Evolutionary conservation across 2,888 invertebrate species (phyloP), one percentile per base, ranked within the genome.

Genomic region (Hecatera dysodea): DNA sequence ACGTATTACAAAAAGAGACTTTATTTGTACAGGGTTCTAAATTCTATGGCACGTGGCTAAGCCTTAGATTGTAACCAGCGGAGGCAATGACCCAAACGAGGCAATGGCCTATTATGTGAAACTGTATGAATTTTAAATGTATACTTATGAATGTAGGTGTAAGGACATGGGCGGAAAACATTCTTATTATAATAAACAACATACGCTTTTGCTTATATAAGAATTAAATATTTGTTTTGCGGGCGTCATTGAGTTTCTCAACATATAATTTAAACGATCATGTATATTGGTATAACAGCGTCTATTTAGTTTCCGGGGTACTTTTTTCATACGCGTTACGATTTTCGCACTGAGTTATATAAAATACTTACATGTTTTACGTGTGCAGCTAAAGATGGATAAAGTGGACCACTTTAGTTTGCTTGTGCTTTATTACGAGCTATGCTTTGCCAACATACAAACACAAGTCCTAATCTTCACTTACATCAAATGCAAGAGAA

Each of bases 161-260:
- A 68, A 81, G 72, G 72, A 70, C 77, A 70, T n/a, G 29, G 12
- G 17, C 67, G 24, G 29, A 42, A 81, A 76, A 81, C 59, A 67
- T 67, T 80, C 17, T 27, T 63, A 69, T 42, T 61, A 66, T 36
- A 67, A 71, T 67, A 72, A 84, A 83, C 72, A 81, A 60, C 11
- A 48, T 44, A 63, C 60, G 63, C n/a, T n/a, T 44, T 67, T 78
- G 69, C 65, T 71, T 81, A 39, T 27, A 48, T 48, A 69, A 68
- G 42, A 73, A 53, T 46, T 27, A 73, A 69, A 72, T 82, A 79
- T 80, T 84, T 73, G 66, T 66, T 61, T 73, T 50, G 44, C 61
- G 5, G 33, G 33, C 53, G 59, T 71, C 71, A 83, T 69, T 67
- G 61, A 72, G 27, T 72, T 79, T 67, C 52, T 81, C 46, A 76